Percentiles rank a stretch among this genome's conserved stretches.
Evolutionary conservation across 1,140 invertebrate genomes (phyloP).

Genomic region (Orchestia grillus): DNA sequence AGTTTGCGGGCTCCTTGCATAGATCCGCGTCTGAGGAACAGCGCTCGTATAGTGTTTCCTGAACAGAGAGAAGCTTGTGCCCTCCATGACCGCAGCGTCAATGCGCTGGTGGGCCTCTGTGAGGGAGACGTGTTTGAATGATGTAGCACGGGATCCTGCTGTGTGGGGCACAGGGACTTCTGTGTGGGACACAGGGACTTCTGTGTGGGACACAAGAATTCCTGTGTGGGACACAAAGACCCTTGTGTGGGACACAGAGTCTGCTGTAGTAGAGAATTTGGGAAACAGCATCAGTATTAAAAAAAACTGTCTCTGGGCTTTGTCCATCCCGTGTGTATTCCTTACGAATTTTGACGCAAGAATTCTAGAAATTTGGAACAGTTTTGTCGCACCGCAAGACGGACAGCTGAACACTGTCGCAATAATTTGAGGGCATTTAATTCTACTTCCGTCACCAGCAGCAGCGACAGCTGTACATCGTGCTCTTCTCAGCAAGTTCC

Average conservation of each 20-base stretch:
- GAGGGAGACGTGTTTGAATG: background rate
- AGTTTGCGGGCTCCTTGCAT: background rate
- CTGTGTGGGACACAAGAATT: background rate
- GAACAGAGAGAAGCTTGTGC: background rate
- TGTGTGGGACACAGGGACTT: background rate
- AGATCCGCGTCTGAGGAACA: background rate
- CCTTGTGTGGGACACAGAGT: background rate
- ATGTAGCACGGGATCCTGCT: background rate
- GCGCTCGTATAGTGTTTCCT: background rate
- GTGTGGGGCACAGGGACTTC: background rate
- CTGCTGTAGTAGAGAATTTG: too few relatives aligned
- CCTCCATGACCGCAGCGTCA: background rate
- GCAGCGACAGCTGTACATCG: background rate
- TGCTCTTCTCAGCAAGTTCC: background rate
- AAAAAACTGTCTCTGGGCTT: too few relatives aligned
- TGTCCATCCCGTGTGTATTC: too few relatives aligned
- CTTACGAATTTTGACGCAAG: too few relatives aligned
- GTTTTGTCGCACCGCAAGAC: too few relatives aligned
- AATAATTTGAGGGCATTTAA: too few relatives aligned
- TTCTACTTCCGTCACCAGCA: too few relatives aligned
- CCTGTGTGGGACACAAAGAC: background rate
- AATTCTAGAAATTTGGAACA: too few relatives aligned
- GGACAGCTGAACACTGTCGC: too few relatives aligned
- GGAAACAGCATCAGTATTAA: too few relatives aligned
- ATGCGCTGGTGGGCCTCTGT: background rate